Conservation (phyloP, 2,888 invertebrate genomes). For the Callosobruchus maculatus region DNA sequence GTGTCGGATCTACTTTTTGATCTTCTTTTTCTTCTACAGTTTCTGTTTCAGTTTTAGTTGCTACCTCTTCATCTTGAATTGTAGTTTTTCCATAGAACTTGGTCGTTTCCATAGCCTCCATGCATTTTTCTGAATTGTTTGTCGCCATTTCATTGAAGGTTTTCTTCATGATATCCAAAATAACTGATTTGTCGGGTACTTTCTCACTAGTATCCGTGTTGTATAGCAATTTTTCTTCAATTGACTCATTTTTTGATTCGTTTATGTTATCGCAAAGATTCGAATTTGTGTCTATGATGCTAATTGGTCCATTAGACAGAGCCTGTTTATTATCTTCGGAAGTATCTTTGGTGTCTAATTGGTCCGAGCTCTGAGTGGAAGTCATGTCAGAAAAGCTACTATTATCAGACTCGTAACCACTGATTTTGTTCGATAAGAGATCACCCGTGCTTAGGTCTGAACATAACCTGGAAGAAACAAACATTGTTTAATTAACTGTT, state of each 20-base stretch:
- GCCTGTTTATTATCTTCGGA: conserved; percentile 16
- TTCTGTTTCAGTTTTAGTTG: background rate
- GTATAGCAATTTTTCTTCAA: conserved; percentile 1
- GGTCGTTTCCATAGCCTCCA: background rate
- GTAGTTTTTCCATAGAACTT: background rate
- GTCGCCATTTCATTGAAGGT: conserved; percentile 45
- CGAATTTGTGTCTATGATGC: conserved; percentile 40
- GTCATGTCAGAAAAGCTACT: conserved; percentile 58
- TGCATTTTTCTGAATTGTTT: background rate
- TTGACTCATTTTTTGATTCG: conserved; percentile 13
- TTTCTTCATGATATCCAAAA: conserved; percentile 60
- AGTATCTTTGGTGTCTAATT: conserved; percentile 26
- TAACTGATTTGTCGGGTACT: conserved; percentile 55
- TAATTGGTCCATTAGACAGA: conserved; percentile 18
- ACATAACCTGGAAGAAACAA: conserved; percentile 39
- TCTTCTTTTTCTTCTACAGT: background rate
- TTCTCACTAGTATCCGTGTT: conserved; percentile 33
- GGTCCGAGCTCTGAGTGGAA: conserved; percentile 40
- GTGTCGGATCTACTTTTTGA: background rate
- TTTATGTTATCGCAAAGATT: conserved; percentile 36
- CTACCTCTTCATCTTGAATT: background rate
- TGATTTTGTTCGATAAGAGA: conserved; percentile 59
- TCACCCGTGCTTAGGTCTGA: conserved; percentile 60
- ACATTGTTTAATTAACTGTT: background rate
- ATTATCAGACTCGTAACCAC: conserved; percentile 59